Conservation (phyloP, 1,140 invertebrate species). For the Calliopsis andreniformis region DNA sequence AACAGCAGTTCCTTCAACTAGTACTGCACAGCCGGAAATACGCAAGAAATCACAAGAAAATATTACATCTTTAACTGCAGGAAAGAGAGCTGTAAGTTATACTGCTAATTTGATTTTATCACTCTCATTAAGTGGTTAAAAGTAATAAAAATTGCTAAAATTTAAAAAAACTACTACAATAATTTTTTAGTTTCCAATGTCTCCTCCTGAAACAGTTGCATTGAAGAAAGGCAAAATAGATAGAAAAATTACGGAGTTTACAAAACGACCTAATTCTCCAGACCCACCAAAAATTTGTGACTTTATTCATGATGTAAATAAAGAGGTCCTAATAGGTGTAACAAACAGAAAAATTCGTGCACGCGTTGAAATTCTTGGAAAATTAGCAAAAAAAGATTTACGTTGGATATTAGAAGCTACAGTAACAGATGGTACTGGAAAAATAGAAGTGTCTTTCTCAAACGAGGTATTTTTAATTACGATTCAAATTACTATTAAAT, state of each 20-base stretch:
- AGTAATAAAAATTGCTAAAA: neutral
- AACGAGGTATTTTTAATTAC: slow-evolving; percentile 64
- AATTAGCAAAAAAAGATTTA: slow-evolving; percentile 61
- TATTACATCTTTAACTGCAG: neutral
- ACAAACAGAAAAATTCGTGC: slow-evolving; percentile 62
- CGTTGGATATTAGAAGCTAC: slow-evolving; percentile 69
- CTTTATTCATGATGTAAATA: slow-evolving; percentile 62
- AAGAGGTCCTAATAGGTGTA: slow-evolving; percentile 36
- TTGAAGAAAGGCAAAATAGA: slow-evolving; percentile 52
- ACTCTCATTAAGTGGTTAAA: neutral
- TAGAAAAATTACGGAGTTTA: slow-evolving; percentile 63
- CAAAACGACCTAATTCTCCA: neutral
- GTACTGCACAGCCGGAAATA: neutral
- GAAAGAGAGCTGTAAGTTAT: slow-evolving; percentile 26
- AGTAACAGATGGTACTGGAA: slow-evolving; percentile 69
- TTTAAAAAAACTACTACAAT: slow-evolving; percentile 2
- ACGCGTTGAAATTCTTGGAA: slow-evolving; percentile 61
- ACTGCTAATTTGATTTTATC: too few species aligned
- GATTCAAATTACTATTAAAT: slow-evolving; percentile 22
- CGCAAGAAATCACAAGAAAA: neutral
- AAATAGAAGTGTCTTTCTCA: slow-evolving; percentile 70
- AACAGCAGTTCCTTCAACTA: neutral
- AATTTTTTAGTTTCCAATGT: slow-evolving; percentile 39
- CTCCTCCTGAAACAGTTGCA: slow-evolving; percentile 23
- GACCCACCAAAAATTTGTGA: slow-evolving; percentile 59